A percentile compares a stretch with the other conserved stretches of the same genome.
Evolutionary conservation across 2,888 invertebrate genomes (phyloP).

Genomic region (Bombylius discolor): DNA sequence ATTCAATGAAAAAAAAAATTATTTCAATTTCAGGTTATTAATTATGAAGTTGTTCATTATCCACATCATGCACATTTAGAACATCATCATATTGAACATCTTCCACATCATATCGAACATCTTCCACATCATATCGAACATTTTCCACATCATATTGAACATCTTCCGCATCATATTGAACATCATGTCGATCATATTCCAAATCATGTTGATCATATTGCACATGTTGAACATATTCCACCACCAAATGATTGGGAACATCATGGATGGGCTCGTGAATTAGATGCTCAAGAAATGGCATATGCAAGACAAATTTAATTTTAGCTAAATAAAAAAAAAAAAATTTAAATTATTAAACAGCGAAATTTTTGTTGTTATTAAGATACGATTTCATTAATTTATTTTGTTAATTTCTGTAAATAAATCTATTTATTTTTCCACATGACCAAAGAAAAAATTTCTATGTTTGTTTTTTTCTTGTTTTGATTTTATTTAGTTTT

Average conservation of each 20-base stretch:
- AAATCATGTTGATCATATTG: slow-evolving; percentile 45
- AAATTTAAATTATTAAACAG: too few relatives aligned
- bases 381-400: not conserved
- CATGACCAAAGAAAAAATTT: not conserved
- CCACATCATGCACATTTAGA: slow-evolving; percentile 49
- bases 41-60: slow-evolving; percentile 78
- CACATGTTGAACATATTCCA: slow-evolving; percentile 19
- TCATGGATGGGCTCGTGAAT: slow-evolving; percentile 48
- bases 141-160: slow-evolving; percentile 26
- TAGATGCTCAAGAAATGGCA: slow-evolving; percentile 38
- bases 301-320: slow-evolving; percentile 25
- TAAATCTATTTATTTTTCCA: not conserved
- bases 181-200: slow-evolving; percentile 16
- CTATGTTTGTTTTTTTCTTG: not conserved
- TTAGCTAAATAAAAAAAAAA: not conserved
- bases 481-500: too few relatives aligned
- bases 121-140: slow-evolving; percentile 45
- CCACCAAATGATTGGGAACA: slow-evolving; percentile 40
- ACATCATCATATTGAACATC: slow-evolving; percentile 41
- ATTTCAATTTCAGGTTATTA: slow-evolving; percentile 43
- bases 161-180: slow-evolving; percentile 32
- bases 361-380: not conserved
- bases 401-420: not conserved
- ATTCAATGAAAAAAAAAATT: not conserved
- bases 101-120: slow-evolving; percentile 20